Conservation (phyloP, 2,888 invertebrate genomes). For the Pteria penguin region DNA sequence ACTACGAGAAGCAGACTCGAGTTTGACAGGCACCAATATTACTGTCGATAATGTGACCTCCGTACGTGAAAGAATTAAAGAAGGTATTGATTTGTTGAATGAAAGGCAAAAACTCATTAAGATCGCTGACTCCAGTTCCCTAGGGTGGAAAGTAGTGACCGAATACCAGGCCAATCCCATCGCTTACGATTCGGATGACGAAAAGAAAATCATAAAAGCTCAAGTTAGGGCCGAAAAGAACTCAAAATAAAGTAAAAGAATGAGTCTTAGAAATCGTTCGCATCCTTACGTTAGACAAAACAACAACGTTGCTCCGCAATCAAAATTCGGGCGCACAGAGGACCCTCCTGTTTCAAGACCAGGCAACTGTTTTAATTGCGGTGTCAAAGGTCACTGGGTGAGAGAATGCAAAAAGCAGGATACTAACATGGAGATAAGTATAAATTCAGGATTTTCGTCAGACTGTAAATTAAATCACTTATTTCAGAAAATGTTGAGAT, state of each 20-base stretch:
- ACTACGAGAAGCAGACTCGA: no score
- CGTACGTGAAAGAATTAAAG: not conserved
- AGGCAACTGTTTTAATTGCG: conserved; percentile 37
- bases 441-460: not conserved
- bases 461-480: not conserved
- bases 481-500: not conserved
- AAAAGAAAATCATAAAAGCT: no score
- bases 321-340: no score
- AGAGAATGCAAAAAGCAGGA: conserved; percentile 6
- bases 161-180: no score
- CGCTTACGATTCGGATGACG: no score
- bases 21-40: not conserved
- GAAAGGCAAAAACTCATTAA: conserved; percentile 15
- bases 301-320: no score
- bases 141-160: no score
- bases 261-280: no score
- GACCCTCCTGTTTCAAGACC: conserved; percentile 5
- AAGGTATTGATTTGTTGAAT: no score
- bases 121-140: conserved; percentile 1
- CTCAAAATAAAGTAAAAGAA: no score
- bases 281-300: no score
- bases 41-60: not conserved
- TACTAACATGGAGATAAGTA: not conserved
- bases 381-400: conserved; percentile 38
- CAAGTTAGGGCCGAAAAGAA: no score